Base-by-base conservation (phyloP, 1,140 invertebrate species). In the Coboldia fuscipes region DNA sequence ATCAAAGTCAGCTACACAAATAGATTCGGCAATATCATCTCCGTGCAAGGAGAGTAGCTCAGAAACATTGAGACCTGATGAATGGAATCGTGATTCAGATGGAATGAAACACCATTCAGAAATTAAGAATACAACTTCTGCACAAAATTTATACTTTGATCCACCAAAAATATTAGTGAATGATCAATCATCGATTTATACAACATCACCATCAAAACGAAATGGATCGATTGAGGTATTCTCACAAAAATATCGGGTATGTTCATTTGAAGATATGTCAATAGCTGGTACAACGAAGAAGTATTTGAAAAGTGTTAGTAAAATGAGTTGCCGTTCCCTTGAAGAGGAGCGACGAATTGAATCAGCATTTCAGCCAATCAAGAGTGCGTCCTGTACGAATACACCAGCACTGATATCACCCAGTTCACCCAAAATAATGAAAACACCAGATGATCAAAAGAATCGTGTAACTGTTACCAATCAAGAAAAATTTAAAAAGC, bases 111-210 rank as follows among this genome's bases (percentile, higher is more conserved):
- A 44, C 10, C 41, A 41, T 3, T 29, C 28, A 39, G n/a, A n/a
- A n/a, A n/a, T n/a, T n/a, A n/a, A n/a, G n/a, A n/a, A n/a, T n/a
- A n/a, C n/a, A n/a, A n/a, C n/a, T n/a, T n/a, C n/a, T n/a, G n/a
- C n/a, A 8, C 33, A 34, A 24, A 19, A 47, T 46, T 35, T 37
- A 27, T 49, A 50, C 33, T 52, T 55, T 19, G 52, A 55, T 47
- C 52, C 52, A 43, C 52, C 52, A 40, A 55, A 54, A 38, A 53
- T 55, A 26, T 42, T 55, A 7, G 52, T 55, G 7, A 55, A 54
- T 34, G 52, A 55, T 46, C 51, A 54, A 42, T 54, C 52, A 30
- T 55, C 50, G 15, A 53, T 55, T n/a, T 55, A 55, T 23, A 55
- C 52, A 27, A 54, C 52, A 23, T 55, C 52, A 37, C 52, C 52